Conservation (phyloP, 2,888 invertebrate species). For the Oxystoma pomonae region DNA sequence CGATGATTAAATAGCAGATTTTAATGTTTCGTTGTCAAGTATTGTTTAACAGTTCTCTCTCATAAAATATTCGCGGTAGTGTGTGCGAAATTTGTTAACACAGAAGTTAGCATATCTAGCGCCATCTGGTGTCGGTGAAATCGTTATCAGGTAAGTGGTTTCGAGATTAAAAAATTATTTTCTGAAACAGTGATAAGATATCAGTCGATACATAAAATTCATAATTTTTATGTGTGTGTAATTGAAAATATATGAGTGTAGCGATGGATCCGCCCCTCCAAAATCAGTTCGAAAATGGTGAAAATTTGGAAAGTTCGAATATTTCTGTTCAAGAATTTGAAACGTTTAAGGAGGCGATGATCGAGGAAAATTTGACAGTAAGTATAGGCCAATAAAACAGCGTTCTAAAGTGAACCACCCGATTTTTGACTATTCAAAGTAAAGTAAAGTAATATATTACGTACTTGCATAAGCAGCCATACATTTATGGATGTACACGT, state of each 20-base stretch:
- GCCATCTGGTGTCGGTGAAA: not conserved
- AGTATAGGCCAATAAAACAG: no score
- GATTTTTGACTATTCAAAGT: no score
- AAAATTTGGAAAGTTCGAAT: not conserved
- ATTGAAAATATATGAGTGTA: not conserved
- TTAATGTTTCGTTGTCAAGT: not conserved
- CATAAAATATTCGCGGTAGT: not conserved
- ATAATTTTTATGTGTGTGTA: no score
- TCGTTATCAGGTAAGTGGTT: not conserved
- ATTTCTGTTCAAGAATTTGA: constrained; percentile 28
- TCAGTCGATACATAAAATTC: no score
- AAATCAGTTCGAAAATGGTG: no score
- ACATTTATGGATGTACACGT: no score
- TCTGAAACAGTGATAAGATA: not conserved
- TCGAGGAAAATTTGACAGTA: constrained; percentile 33
- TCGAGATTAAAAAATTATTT: not conserved
- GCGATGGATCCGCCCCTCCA: not conserved
- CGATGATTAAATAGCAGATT: not conserved
- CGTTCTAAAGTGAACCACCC: no score
- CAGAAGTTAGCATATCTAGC: not conserved
- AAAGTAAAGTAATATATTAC: no score
- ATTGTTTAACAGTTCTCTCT: not conserved
- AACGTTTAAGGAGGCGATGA: constrained; percentile 33
- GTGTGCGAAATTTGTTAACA: not conserved
- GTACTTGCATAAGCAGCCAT: no score